Base-by-base conservation (phyloP, 2,888 invertebrate genomes). In the Dolomedes plantarius region DNA sequence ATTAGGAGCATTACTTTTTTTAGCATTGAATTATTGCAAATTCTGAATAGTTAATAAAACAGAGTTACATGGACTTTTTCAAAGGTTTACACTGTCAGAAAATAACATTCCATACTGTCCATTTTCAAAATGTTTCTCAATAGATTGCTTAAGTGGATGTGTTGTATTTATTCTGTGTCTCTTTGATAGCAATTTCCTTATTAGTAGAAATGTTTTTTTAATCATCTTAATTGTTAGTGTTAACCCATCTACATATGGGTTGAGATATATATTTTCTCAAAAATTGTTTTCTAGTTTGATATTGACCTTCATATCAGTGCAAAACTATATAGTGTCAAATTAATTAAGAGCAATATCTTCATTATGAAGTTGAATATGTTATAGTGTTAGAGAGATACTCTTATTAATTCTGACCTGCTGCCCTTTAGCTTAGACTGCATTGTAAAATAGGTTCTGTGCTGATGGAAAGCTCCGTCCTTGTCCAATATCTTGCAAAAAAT, bases 381-480 rank as follows among this genome's bases (percentile, higher is more conserved):
- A 3, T 64, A 64, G 64, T 64, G 7, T 64, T 65, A 31, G 32
- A 19, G n/a, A 23, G 19, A 56, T 56, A 23, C 56, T n/a, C n/a
- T n/a, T n/a, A n/a, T n/a, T n/a, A 56, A 23, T 23, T 56, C 6
- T 56, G 56, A 56, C 16, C 3, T 56, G 56, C 56, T 16, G 5
- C 23, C 56, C 56, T 56, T 2, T 56, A 56, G 56, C 19, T 3
- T 56, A 56, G 56, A 13, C 3, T 56, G 56, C 23, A 56, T 6
- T 65, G 19, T 29, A 16, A 31, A 16, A 31, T 29, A 16, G 19
- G 16, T 72, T 72, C 50, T 46, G 46, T 16, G 13, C 13, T 13
- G n/a, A 31, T 50, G 72, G 72, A 41, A 72, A 50, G 46, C 32
- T 72, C 72, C 72, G 72, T 72, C 72, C 72, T 72, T 72, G 46